Percentiles rank a stretch among this genome's conserved stretches.
phyloP scores from a whole-genome alignment of 2,888 invertebrate genomes.

The Cotesia congregata region DNA sequence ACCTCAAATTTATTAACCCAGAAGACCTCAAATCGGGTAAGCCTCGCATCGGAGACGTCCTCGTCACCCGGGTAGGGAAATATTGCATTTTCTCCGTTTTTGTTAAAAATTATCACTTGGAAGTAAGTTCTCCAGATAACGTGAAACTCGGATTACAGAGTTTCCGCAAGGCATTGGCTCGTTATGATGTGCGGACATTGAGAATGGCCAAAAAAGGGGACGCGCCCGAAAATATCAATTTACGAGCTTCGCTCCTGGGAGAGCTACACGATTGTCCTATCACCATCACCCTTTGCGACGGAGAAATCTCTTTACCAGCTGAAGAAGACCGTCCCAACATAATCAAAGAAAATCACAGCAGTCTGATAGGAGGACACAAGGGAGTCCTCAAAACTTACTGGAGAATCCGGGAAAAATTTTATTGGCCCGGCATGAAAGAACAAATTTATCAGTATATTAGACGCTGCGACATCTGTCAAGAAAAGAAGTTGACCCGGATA shows the following conservation, averaged over 20 bases:
- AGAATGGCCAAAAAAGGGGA: no score
- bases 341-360: conserved; percentile 41
- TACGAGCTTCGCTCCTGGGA: background rate
- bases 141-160: background rate
- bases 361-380: conserved; percentile 47
- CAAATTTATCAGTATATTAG: conserved; percentile 42
- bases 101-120: background rate
- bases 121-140: background rate
- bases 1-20: background rate
- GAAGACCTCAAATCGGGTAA: background rate
- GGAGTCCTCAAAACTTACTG: conserved; percentile 46
- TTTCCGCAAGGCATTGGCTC: background rate
- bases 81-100: conserved; percentile 14
- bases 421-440: conserved; percentile 46
- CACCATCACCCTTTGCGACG: conserved; percentile 23
- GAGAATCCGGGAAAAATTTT: conserved; percentile 39
- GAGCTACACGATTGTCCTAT: conserved; percentile 11
- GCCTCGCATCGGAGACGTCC: background rate
- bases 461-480: conserved; percentile 40
- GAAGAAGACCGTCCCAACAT: conserved; percentile 20
- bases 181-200: no score
- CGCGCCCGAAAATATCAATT: background rate
- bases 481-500: conserved; percentile 35
- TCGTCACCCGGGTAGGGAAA: background rate
- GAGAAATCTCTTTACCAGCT: conserved; percentile 16